Evolutionary conservation across 2,797 vertebrate genomes (phyloP).

Genomic region (Pteronotus mesoamericanus): DNA sequence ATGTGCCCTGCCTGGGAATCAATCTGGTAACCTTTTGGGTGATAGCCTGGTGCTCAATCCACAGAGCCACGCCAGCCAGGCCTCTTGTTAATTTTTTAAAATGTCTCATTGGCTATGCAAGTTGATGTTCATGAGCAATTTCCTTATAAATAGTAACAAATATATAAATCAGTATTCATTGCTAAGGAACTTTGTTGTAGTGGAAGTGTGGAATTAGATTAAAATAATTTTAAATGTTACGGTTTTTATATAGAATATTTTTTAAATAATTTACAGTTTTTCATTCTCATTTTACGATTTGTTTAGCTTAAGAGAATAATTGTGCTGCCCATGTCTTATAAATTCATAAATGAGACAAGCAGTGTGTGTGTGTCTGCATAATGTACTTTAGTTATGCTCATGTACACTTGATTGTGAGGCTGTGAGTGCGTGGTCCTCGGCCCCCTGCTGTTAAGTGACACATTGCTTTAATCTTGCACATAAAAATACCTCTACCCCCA

Average conservation of each 20-base stretch:
- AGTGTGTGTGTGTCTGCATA: not conserved
- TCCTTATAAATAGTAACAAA: not conserved
- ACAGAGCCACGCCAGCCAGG: too few species aligned
- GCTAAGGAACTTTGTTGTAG: not conserved
- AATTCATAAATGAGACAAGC: not conserved
- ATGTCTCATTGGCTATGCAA: not conserved
- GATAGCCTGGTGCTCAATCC: too few species aligned
- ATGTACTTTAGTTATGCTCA: not conserved
- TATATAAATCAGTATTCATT: not conserved
- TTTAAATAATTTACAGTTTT: not conserved
- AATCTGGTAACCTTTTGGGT: too few species aligned
- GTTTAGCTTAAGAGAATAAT: not conserved
- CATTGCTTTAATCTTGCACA: not conserved
- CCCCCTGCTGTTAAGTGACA: not conserved
- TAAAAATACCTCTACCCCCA: not conserved
- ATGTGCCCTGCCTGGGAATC: too few species aligned
- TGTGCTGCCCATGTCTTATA: not conserved
- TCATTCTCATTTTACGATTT: not conserved
- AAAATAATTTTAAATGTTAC: not conserved
- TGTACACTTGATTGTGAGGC: not conserved
- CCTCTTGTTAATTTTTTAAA: not conserved
- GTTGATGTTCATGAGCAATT: not conserved
- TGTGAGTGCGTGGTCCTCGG: not conserved
- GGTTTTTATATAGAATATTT: not conserved
- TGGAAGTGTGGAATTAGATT: not conserved